These are phyloP conservation scores for Eilema caniola DNA, from an alignment of 2,888 invertebrate species.

Conservation along the genomic window DNA sequence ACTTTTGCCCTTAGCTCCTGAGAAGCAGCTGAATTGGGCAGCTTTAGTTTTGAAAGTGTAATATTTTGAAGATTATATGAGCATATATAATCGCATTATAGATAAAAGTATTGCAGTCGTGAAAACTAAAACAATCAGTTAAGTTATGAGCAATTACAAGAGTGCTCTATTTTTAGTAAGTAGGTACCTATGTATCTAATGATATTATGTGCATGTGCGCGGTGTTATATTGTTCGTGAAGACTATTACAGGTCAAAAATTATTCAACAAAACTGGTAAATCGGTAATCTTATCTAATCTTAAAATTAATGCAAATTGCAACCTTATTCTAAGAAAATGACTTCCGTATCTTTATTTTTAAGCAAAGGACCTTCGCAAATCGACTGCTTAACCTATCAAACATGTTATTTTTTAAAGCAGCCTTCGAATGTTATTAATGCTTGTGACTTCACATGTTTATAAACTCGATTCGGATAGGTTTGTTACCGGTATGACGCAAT, in stretches of 20 bases:
- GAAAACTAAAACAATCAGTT: no score
- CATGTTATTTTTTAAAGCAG: conserved; percentile 8
- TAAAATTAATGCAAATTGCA: conserved; percentile 2
- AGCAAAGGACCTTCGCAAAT: conserved; percentile 17
- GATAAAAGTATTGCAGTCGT: no score
- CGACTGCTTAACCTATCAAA: conserved; percentile 10
- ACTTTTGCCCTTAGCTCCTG: neutral
- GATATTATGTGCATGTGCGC: no score
- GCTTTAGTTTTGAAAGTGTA: neutral
- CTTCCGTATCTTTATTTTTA: conserved; percentile 18
- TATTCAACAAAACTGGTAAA: neutral
- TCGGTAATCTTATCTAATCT: neutral
- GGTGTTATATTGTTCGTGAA: no score
- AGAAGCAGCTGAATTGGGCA: neutral
- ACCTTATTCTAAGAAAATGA: neutral
- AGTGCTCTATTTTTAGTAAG: neutral
- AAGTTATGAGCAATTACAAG: neutral
- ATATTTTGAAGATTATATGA: neutral
- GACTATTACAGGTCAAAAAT: neutral
- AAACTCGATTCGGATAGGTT: conserved; percentile 29
- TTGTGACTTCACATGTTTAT: conserved; percentile 25
- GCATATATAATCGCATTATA: no score
- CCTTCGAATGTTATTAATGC: conserved; percentile 16
- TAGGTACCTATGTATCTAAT: no score
- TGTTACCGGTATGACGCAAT: conserved; percentile 36